Evolutionary conservation across 2,888 invertebrate genomes (phyloP), one percentile per base, ranked within the genome.

Genomic region (Argyresthia albistria): DNA sequence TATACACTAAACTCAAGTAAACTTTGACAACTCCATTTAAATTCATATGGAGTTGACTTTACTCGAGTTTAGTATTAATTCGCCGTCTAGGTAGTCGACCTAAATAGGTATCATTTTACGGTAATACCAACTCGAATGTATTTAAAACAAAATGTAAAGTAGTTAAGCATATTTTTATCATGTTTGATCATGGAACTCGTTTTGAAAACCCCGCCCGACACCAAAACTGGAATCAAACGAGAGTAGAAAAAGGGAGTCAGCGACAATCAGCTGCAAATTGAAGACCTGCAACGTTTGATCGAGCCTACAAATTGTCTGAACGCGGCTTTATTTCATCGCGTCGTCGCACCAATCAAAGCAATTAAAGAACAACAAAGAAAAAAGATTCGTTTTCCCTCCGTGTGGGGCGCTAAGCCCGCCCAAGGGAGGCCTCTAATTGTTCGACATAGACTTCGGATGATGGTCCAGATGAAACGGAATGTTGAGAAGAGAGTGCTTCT

Each of bases 361-460:
- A 80, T 80, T 80, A 79, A 74, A 72, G 69, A 64, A 73, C 66
- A 73, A 72, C 70, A 70, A 73, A 74, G 70, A 69, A 79, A 73
- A 76, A 49, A 49, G 14, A 71, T 63, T 61, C 63, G 59, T 59
- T 63, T 63, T 60, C 60, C 64, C 58, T 55, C 60, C 59, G 64
- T 65, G 57, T 2, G 25, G 63, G 63, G 61, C 60, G 60, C 58
- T 60, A 56, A 60, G 59, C 57, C 58, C 59, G 57, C 57, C 54
- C 58, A 57, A 59, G 56, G 58, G 62, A 62, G 64, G 66, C 66
- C 59, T 64, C 63, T 67, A 70, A 74, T 73, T 74, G 71, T 66
- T 25, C 65, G 55, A 53, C 46, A 12, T 16, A 36, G 36, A 35
- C 35, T 35, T 4, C 9, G 25, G 25, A 25, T 25, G 35, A 14